Conservation (phyloP, 1,140 invertebrate species). For the Bombyx mandarina region DNA sequence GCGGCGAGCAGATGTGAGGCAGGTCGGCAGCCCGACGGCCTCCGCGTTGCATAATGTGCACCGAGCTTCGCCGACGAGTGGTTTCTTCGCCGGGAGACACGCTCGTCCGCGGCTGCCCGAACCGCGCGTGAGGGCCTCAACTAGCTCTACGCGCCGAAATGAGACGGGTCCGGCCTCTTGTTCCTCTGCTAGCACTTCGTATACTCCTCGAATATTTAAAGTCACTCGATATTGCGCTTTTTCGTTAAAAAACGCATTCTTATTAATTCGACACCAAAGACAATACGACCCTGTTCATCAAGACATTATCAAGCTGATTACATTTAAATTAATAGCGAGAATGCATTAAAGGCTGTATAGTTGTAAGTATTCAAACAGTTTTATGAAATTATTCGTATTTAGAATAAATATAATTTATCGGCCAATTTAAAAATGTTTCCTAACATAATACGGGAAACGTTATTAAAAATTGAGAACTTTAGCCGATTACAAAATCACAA, state of each 20-base stretch:
- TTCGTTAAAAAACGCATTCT: slow-evolving; percentile 8
- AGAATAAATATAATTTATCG: no score
- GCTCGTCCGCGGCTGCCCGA: slow-evolving; percentile 16
- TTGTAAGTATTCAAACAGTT: no score
- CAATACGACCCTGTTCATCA: background rate
- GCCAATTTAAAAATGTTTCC: no score
- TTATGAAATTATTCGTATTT: no score
- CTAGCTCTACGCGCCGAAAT: slow-evolving; percentile 29
- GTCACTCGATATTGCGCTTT: slow-evolving; percentile 35
- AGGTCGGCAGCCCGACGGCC: slow-evolving; percentile 50
- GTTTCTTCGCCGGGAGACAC: slow-evolving; percentile 17
- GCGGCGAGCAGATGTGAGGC: slow-evolving; percentile 63
- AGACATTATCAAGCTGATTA: no score
- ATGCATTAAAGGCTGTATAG: no score
- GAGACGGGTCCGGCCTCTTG: slow-evolving; percentile 45
- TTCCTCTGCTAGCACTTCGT: slow-evolving; percentile 47
- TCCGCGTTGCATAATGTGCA: slow-evolving; percentile 50
- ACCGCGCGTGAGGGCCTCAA: slow-evolving; percentile 6
- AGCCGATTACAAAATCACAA: no score
- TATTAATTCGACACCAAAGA: slow-evolving; percentile 17
- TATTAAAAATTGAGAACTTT: no score
- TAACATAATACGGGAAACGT: no score
- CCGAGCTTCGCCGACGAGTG: slow-evolving; percentile 33
- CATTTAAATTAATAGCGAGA: no score
- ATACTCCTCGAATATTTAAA: slow-evolving; percentile 54